Percentiles rank a stretch among this genome's conserved stretches.
Evolutionary conservation across 2,888 invertebrate species (phyloP).

Genomic region (Endotricha flammealis): DNA sequence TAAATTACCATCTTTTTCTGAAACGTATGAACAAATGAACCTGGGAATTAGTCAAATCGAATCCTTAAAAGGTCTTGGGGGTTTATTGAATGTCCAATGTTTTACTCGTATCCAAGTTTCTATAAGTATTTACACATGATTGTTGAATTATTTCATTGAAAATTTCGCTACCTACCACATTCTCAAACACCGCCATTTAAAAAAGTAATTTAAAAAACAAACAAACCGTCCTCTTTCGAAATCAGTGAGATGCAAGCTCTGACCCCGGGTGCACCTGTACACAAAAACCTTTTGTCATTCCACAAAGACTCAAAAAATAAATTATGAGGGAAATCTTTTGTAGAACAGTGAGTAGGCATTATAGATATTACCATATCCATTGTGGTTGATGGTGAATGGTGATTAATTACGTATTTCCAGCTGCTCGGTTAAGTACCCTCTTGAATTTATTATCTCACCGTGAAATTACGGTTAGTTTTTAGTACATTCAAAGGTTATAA

Average conservation of each 20-base stretch:
- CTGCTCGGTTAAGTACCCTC: conserved; percentile 19
- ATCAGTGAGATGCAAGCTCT: conserved; percentile 13
- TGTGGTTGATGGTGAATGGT: conserved; percentile 27
- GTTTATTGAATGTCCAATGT: too few relatives aligned
- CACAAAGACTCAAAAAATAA: conserved; percentile 28
- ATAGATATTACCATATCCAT: conserved; percentile 33
- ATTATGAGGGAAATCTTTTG: conserved; percentile 32
- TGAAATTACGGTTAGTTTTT: conserved; percentile 14
- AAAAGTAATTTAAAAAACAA: conserved; percentile 8
- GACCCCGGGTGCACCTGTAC: conserved; percentile 25
- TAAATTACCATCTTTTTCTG: too few relatives aligned
- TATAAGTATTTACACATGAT: background rate
- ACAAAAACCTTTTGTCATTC: conserved; percentile 29
- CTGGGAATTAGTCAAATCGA: conserved; percentile 5
- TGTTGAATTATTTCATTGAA: background rate
- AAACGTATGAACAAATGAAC: too few relatives aligned
- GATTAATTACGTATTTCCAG: conserved; percentile 31
- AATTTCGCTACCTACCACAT: background rate
- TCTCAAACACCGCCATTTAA: too few relatives aligned
- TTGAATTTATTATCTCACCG: conserved; percentile 17
- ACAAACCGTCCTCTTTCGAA: conserved; percentile 11
- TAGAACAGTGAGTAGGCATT: conserved; percentile 22
- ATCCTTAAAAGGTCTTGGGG: too few relatives aligned
- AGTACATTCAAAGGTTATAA: too few relatives aligned
- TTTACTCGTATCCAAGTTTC: conserved; percentile 1